Conservation (phyloP, 2,113 vertebrate genomes). For the Siniperca knerii region DNA sequence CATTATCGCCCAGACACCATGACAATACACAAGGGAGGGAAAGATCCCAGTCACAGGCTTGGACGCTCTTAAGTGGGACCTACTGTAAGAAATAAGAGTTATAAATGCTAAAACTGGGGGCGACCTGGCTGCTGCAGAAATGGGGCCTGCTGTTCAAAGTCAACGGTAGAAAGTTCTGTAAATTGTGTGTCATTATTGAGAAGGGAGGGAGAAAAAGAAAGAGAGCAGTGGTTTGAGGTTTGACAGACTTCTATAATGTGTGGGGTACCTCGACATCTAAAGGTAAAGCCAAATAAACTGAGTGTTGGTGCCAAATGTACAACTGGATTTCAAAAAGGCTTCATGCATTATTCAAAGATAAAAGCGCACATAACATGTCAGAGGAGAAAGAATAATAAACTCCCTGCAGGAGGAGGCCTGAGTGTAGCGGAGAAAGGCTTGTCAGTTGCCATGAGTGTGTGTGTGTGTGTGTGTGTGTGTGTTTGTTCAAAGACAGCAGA, state of each 20-base stretch:
- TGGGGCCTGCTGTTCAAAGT: slow-evolving; percentile 31
- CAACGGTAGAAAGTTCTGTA: slow-evolving; percentile 13
- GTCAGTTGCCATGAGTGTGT: slow-evolving; percentile 46
- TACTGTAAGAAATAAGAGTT: slow-evolving; percentile 46
- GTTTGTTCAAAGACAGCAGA: slow-evolving; percentile 65
- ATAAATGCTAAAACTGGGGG: slow-evolving; percentile 2
- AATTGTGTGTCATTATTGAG: slow-evolving; percentile 31
- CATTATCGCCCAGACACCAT: slow-evolving; percentile 58
- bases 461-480: slow-evolving; percentile 14
- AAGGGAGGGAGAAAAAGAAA: slow-evolving; percentile 18
- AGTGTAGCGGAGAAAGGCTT: slow-evolving; percentile 35
- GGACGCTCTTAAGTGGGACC: slow-evolving; percentile 29
- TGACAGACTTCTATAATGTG: slow-evolving; percentile 66
- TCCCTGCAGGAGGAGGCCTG: slow-evolving; percentile 55
- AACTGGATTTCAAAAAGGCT: slow-evolving; percentile 58
- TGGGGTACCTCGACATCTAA: slow-evolving; percentile 50
- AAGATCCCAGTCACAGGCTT: slow-evolving; percentile 36
- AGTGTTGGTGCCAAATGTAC: slow-evolving; percentile 56
- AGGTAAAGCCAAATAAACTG: slow-evolving; percentile 72
- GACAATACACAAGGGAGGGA: slow-evolving; percentile 60
- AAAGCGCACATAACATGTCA: slow-evolving; percentile 67
- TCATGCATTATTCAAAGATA: slow-evolving; percentile 76
- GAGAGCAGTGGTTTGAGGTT: slow-evolving; percentile 28
- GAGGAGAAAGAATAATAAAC: slow-evolving; percentile 75
- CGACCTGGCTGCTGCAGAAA: not conserved